phyloP scores from a whole-genome alignment of 1,140 invertebrate species.

The Habropoda laboriosa region DNA sequence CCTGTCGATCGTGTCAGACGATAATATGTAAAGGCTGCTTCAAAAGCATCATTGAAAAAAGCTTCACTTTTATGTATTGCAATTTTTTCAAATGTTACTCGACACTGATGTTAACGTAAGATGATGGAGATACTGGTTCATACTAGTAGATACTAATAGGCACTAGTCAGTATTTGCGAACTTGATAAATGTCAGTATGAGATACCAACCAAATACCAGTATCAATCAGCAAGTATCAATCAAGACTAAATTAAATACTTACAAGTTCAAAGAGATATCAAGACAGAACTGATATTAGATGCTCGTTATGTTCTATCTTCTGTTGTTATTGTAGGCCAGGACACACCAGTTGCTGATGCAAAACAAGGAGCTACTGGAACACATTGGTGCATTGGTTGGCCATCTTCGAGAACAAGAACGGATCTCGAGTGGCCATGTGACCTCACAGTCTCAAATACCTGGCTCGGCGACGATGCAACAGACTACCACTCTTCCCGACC shows the following conservation, averaged over 20 bases:
- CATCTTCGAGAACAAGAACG: slow-evolving; percentile 92
- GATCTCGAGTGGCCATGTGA: slow-evolving; percentile 74
- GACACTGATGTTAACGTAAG: too few species aligned
- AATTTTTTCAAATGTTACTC: too few species aligned
- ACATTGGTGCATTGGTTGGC: slow-evolving; percentile 92
- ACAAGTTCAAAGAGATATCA: too few species aligned
- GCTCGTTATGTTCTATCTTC: neutral
- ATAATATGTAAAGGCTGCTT: neutral
- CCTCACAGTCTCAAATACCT: slow-evolving; percentile 68
- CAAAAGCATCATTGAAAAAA: too few species aligned
- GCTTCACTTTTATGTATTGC: too few species aligned
- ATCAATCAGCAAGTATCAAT: too few species aligned
- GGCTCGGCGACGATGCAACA: slow-evolving; percentile 73
- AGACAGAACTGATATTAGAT: neutral
- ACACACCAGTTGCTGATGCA: slow-evolving; percentile 96
- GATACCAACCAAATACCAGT: too few species aligned
- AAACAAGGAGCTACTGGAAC: slow-evolving; percentile 96
- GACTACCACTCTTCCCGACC: slow-evolving; percentile 73
- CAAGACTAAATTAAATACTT: too few species aligned
- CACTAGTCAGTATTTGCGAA: neutral
- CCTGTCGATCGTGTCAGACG: neutral
- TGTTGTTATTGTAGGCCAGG: slow-evolving; percentile 85
- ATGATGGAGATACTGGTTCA: neutral
- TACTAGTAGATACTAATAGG: neutral
- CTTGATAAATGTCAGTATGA: neutral